Base-by-base conservation (phyloP, 2,113 vertebrate species). In the Acrocephalus arundinaceus region DNA sequence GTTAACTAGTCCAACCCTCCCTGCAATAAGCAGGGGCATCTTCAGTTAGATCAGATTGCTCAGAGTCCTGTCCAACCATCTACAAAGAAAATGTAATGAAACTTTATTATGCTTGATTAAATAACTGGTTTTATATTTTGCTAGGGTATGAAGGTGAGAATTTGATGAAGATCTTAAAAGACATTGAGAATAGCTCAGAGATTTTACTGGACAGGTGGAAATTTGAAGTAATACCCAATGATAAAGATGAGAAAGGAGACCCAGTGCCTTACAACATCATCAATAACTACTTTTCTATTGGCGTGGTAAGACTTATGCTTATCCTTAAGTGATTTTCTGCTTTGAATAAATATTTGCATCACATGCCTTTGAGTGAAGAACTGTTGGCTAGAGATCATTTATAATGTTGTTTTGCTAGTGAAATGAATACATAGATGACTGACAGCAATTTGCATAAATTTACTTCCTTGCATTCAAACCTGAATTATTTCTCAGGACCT, bases 271-370 rank as follows among this genome's bases (percentile, higher is more conserved):
- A 99, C 97, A 98, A 98, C 84, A 99, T 99, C 93, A 97, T 99
- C 87, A 99, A 99, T 97, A 99, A 99, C 97, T 99, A 99, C 96
- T 99, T 99, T 97, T 99, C 99, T 94, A 99, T 99, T 93, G 98
- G 98, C 20, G 98, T 98, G 98, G 98, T 99, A 98, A 98, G 98
- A 94, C 91, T 96, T 83, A n/a, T 55, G 66, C 27, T 94, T 94
- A 84, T 72, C 73, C 8, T 89, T 92, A n/a, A 86, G 59, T 93
- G 48, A 74, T 89, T 85, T 91, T 70, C 46, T 89, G 7, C 91
- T 87, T 77, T 91, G 76, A 80, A 83, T 96, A 93, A 95, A 82
- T 85, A 82, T 72, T 83, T 68, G 55, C 58, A 52, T 93, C 82
- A 73, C 46, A 6, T 90, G 65, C 68, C 63, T 85, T 49, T 45